Conservation (phyloP, 2,797 vertebrate species). For the Gephyroberyx darwinii region DNA sequence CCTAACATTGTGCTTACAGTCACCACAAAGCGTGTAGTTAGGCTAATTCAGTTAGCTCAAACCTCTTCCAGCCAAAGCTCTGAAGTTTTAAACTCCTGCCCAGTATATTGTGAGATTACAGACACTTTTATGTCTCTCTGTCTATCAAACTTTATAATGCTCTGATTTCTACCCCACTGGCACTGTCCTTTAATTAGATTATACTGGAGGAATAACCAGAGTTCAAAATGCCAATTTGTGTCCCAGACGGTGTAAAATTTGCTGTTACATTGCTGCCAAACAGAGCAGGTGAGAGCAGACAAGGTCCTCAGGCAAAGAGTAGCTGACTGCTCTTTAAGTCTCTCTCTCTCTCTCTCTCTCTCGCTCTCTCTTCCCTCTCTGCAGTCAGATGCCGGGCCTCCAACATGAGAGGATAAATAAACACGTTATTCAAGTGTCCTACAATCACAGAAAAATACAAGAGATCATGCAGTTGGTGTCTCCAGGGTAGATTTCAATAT, state of each 20-base stretch:
- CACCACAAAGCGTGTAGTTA: constrained; percentile 65
- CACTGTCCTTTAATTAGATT: constrained; percentile 82
- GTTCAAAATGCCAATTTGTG: constrained; percentile 80
- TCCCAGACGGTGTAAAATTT: constrained; percentile 82
- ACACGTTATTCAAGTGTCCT: constrained; percentile 64
- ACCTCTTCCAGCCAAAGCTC: constrained; percentile 71
- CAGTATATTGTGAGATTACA: constrained; percentile 72
- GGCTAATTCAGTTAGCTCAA: constrained; percentile 70
- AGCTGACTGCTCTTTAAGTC: constrained; percentile 54
- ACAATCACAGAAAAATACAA: constrained; percentile 63
- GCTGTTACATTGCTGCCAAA: constrained; percentile 76
- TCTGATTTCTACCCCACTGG: constrained; percentile 78
- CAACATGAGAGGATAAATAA: constrained; percentile 67
- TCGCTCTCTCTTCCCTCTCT: constrained; percentile 42
- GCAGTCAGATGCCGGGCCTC: constrained; percentile 46
- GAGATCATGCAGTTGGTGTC: constrained; percentile 41
- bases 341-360: constrained; percentile 9
- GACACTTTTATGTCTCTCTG: constrained; percentile 78
- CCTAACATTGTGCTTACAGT: constrained; percentile 63
- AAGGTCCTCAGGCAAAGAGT: constrained; percentile 75
- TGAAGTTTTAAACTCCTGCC: constrained; percentile 71
- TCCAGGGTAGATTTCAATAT: constrained; percentile 48
- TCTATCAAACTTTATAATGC: constrained; percentile 79
- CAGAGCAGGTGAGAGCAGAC: constrained; percentile 77
- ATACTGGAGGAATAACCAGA: constrained; percentile 73